phyloP scores from a whole-genome alignment of 2,888 invertebrate species.

The Mimachlamys varia region DNA sequence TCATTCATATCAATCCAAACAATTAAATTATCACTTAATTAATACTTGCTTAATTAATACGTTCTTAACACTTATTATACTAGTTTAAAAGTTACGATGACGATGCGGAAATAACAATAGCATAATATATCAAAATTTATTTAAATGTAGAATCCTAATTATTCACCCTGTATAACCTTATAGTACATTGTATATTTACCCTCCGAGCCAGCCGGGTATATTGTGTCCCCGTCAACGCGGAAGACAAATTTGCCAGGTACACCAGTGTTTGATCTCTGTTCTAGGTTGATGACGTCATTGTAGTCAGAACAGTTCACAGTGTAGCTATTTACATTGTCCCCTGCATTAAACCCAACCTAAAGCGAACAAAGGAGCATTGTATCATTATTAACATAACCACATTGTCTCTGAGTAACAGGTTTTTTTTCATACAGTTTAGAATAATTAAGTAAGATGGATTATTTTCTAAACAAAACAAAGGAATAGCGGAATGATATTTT shows the following conservation, averaged over 20 bases:
- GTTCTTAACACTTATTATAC: no score
- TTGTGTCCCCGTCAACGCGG: not conserved
- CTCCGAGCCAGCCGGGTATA: not conserved
- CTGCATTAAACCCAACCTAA: constrained; percentile 5
- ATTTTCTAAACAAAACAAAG: not conserved
- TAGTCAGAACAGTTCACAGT: not conserved
- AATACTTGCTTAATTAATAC: no score
- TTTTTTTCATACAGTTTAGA: no score
- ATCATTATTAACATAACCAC: not conserved
- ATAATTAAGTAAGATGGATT: not conserved
- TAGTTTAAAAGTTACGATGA: no score
- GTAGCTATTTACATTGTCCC: not conserved
- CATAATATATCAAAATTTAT: no score
- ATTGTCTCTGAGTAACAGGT: not conserved
- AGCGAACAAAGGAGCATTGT: not conserved
- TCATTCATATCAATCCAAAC: no score
- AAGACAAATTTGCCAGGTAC: not conserved
- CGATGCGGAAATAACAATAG: no score
- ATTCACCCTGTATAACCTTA: no score
- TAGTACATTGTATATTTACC: no score
- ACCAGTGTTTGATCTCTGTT: not conserved
- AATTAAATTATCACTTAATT: no score
- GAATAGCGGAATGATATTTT: not conserved
- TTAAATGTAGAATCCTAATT: no score
- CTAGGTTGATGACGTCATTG: not conserved